Evolutionary conservation across 2,888 invertebrate genomes (phyloP), one percentile per base, ranked within the genome.

Genomic region (Synanthedon tipuliformis): DNA sequence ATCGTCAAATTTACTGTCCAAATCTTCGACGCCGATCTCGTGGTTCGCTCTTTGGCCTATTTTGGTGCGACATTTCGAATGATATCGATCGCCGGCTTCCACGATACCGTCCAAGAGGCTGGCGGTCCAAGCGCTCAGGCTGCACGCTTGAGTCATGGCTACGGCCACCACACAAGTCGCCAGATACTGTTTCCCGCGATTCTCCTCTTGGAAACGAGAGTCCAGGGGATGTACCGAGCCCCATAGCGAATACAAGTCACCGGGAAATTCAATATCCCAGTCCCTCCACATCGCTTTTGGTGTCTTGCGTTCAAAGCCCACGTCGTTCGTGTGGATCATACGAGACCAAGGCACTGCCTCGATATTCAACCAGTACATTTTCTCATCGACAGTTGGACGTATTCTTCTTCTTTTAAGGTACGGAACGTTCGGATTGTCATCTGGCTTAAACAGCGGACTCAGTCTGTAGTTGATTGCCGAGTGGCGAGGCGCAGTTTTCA

Each of bases 231-330:
- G 91, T 13, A 92, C 64, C 40, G 88, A 88, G 1, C 93, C 92
- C 89, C 91, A 90, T 1, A 94, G 72, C 0, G 93, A 92, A 78
- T 86, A 93, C 0, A 94, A 72, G 56, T 91, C 92, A 1, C 90
- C 89, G 3, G 89, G 88, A 59, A 92, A 91, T 66, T 93, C 93
- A 2, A 92, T 88, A 57, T 92, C 90, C 89, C 90, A 94, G 52
- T 90, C 84, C 63, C 91, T 91, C 91, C 92, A 92, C 69, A 84
- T 55, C 1, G 82, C 69, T 55, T 65, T 71, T 2, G 81, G 78
- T 15, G 73, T 77, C 50, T 69, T 73, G 41, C 86, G 68, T 40
- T 70, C 65, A 16, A 84, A 65, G 1, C 85, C 84, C 55, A 81
- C 62, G 58, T 83, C 84, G 56, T 86, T 87, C 0, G 63, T 60